Conservation (phyloP, 1,140 invertebrate species). For the Scaptomyza pallida region DNA sequence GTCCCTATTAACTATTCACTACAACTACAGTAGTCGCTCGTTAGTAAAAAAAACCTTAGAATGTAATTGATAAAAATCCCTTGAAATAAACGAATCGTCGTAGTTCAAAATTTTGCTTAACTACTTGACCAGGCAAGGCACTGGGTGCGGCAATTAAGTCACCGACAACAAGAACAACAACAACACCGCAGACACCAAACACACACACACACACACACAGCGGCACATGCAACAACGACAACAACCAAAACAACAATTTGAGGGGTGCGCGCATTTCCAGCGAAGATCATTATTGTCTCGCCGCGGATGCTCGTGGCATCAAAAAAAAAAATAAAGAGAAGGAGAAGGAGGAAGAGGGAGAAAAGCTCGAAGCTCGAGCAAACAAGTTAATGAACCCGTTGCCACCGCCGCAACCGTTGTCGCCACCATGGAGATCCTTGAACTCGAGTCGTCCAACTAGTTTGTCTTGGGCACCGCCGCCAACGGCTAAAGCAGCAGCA, state of each 20-base stretch:
- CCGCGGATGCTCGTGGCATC: conserved; percentile 60
- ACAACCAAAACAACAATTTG: conserved; percentile 15
- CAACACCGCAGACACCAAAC: conserved; percentile 18
- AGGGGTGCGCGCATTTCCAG: conserved; percentile 63
- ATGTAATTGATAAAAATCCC: too few relatives aligned
- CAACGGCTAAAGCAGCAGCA: conserved; percentile 23
- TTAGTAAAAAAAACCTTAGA: too few relatives aligned
- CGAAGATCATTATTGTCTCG: conserved; percentile 81
- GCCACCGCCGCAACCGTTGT: conserved; percentile 48
- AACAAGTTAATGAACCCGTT: conserved; percentile 77
- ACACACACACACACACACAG: conserved; percentile 3
- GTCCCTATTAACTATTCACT: too few relatives aligned
- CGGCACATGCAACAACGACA: conserved; percentile 7
- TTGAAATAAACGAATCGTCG: too few relatives aligned
- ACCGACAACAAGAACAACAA: conserved; percentile 20
- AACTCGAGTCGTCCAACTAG: conserved; percentile 67
- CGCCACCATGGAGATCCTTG: conserved; percentile 45
- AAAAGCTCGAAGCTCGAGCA: conserved; percentile 38
- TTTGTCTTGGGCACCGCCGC: conserved; percentile 44
- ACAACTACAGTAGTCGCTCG: too few relatives aligned
- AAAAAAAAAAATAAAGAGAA: conserved; percentile 35
- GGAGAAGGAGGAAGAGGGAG: conserved; percentile 17
- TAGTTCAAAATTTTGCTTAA: conserved; percentile 47
- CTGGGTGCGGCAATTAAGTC: conserved; percentile 80
- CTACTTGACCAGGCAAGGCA: conserved; percentile 50